These are phyloP conservation scores for Geococcyx californianus DNA, from an alignment of 2,113 vertebrate genomes.

Conservation along the genomic window DNA sequence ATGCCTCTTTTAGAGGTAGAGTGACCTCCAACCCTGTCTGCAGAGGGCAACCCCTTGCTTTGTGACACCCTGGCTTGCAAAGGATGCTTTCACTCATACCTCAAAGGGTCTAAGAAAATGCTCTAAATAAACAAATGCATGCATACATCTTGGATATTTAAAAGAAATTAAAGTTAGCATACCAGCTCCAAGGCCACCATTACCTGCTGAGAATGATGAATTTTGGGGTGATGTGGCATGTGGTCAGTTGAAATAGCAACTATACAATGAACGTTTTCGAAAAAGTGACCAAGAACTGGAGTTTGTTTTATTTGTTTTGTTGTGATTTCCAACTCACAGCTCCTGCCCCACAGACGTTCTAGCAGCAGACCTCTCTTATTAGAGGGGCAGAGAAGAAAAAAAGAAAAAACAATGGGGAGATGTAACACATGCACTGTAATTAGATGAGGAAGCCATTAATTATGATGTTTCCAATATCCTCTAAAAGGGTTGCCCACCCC, in stretches of 20 bases:
- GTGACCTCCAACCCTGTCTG: conserved; percentile 19
- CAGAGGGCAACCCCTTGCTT: conserved; percentile 17
- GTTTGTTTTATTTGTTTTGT: not conserved
- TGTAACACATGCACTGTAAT: conserved; percentile 44
- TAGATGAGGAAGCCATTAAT: conserved; percentile 73
- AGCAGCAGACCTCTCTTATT: conserved; percentile 40
- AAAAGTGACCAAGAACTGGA: not conserved
- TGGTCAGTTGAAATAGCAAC: not conserved
- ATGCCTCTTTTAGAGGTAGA: not conserved
- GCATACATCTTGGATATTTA: not conserved
- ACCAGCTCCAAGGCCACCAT: not conserved
- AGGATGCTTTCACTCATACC: not conserved
- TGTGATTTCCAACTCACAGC: not conserved
- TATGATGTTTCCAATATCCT: conserved; percentile 77
- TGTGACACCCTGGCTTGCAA: not conserved
- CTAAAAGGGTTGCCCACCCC: conserved; percentile 78
- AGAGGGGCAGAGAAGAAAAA: conserved; percentile 2
- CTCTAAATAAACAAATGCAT: not conserved
- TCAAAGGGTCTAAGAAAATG: not conserved
- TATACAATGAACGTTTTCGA: not conserved
- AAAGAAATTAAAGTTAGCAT: not conserved
- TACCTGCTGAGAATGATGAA: not conserved
- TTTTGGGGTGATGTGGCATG: not conserved
- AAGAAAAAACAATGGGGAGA: conserved; percentile 15
- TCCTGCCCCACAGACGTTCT: conserved; percentile 5